Conservation (phyloP, 2,797 vertebrate species). For the Brachyalestes nurse region DNA sequence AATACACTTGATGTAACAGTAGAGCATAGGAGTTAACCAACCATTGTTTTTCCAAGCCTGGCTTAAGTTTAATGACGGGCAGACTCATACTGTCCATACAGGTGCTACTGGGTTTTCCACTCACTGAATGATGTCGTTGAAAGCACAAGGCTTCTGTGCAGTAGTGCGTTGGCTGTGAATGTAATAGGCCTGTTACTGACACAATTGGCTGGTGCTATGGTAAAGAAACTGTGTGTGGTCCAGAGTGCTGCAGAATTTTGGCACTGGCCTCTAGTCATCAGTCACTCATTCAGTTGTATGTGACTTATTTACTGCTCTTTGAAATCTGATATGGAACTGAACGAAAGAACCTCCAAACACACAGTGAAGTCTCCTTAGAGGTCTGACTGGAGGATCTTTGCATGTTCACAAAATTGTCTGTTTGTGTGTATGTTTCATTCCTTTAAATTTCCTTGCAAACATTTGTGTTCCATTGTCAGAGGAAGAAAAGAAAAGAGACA, state of each 20-base stretch:
- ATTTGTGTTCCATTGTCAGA: constrained; percentile 17
- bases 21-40: not conserved
- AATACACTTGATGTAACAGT: not conserved
- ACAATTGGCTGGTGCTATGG: not conserved
- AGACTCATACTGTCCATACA: not conserved
- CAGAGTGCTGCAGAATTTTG: not conserved
- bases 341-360: not conserved
- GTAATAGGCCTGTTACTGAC: not conserved
- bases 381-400: not conserved
- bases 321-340: constrained; percentile 24
- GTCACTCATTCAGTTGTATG: constrained; percentile 11
- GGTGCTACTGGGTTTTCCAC: not conserved
- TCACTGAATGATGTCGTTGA: not conserved
- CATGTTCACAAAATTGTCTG: constrained; percentile 24
- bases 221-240: not conserved
- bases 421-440: not conserved
- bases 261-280: constrained; percentile 5
- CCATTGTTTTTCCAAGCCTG: not conserved
- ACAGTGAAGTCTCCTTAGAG: not conserved
- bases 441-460: constrained; percentile 11
- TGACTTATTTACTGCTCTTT: constrained; percentile 35
- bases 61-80: not conserved
- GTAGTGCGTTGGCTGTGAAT: not conserved
- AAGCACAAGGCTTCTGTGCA: not conserved
- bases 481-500: constrained; percentile 24